Conservation (phyloP, 1,140 invertebrate species). For the Sesamia nonagrioides region DNA sequence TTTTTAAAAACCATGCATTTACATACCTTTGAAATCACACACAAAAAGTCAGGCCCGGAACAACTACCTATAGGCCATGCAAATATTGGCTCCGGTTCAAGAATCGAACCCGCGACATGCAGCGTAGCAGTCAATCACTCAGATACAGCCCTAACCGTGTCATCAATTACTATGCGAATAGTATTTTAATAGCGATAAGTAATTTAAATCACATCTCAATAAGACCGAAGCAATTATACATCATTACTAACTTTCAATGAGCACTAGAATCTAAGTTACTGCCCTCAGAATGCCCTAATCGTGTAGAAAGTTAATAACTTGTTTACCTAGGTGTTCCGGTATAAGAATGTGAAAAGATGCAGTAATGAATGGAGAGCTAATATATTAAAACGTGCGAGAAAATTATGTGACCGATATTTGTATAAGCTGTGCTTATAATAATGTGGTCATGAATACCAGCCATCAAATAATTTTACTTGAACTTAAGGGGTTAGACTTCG, state of each 20-base stretch:
- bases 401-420: neutral
- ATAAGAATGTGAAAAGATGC: neutral
- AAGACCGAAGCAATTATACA: neutral
- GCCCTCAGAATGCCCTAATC: conserved; percentile 25
- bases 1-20: too few species aligned
- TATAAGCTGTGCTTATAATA: neutral
- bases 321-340: conserved; percentile 2
- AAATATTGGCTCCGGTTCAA: too few species aligned
- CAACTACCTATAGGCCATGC: too few species aligned
- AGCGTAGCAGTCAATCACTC: too few species aligned
- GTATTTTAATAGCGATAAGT: neutral
- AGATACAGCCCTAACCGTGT: too few species aligned
- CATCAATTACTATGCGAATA: too few species aligned
- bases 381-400: neutral
- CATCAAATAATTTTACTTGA: neutral
- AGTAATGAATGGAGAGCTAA: conserved; percentile 4
- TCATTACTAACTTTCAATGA: conserved; percentile 21
- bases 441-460: neutral
- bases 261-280: conserved; percentile 22
- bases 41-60: too few species aligned
- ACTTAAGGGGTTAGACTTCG: neutral
- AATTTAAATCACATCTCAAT: neutral
- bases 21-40: too few species aligned
- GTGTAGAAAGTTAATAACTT: conserved; percentile 19
- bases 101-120: too few species aligned